Evolutionary conservation across 2,797 vertebrate species (phyloP).

Genomic region (Lophius americanus): DNA sequence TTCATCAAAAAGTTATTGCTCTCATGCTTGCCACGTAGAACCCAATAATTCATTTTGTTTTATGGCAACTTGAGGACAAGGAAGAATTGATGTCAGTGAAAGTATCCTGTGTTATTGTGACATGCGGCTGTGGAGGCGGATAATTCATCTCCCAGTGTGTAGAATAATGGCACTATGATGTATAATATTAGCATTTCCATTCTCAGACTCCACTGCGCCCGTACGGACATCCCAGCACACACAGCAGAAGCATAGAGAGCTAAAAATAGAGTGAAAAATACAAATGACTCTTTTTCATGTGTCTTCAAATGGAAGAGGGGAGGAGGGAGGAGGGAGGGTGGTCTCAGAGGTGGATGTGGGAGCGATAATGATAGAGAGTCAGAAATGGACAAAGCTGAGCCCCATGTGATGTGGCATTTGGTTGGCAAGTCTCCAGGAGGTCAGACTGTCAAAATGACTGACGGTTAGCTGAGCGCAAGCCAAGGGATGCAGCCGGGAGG

Average conservation of each 20-base stretch:
- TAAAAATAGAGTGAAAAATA: constrained; percentile 39
- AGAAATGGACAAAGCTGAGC: constrained; percentile 7
- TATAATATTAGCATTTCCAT: constrained; percentile 22
- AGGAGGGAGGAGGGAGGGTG: neutral
- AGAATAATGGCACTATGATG: constrained; percentile 12
- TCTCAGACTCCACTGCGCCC: neutral
- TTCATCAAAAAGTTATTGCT: constrained; percentile 15
- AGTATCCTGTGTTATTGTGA: constrained; percentile 7
- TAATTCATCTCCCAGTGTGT: constrained; percentile 30
- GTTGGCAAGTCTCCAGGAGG: constrained; percentile 52
- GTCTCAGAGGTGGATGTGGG: constrained; percentile 14
- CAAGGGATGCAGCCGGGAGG: constrained; percentile 53
- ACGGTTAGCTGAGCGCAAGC: constrained; percentile 50
- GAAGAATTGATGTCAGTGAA: constrained; percentile 12
- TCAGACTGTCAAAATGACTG: constrained; percentile 70
- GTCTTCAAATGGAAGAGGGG: constrained; percentile 22
- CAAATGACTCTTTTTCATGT: constrained; percentile 45
- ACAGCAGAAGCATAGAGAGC: constrained; percentile 8
- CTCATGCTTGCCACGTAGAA: constrained; percentile 35
- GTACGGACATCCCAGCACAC: constrained; percentile 1
- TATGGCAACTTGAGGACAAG: constrained; percentile 7
- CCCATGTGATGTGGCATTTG: constrained; percentile 61
- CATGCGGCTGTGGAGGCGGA: constrained; percentile 4
- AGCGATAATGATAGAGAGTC: constrained; percentile 60
- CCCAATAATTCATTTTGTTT: constrained; percentile 34